Base-by-base conservation (phyloP, 2,113 vertebrate genomes). In the Pseudolaguvia tuberculata region DNA sequence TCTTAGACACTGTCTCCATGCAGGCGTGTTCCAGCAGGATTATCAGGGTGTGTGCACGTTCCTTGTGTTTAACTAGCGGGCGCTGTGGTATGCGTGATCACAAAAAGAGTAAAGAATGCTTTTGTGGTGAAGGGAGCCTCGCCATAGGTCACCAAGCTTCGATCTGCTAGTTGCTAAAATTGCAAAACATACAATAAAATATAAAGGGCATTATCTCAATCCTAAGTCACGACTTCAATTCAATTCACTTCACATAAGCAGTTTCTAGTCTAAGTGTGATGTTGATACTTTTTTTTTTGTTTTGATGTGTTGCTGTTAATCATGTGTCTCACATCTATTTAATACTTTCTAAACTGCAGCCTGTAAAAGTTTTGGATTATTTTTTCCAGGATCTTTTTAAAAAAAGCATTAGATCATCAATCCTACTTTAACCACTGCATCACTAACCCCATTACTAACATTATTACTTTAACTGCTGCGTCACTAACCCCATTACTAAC, bases 81-180 rank as follows among this genome's bases (percentile, higher is more conserved):
- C 45, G 65, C 76, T 77, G 77, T 5, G 10, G 78, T 75, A 77
- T 76, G 78, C 51, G 67, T 55, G 79, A 59, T 70, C 83, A 88
- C 76, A 62, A 73, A 80, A 79, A 50, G 70, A 62, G 72, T 61
- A 80, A 66, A 83, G 83, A 86, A 85, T 87, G 83, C 79, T 75
- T 76, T 87, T 86, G 84, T 86, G 81, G 77, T 29, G 70, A 70
- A 57, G 47, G 9, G 45, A 62, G 58, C 50, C 23, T 21, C 63
- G 79, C 78, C 57, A 83, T 80, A 78, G 76, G 51, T 71, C 84
- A 18, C 77, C 51, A 76, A 69, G 82, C 83, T 80, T 67, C 72
- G 56, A 45, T 20, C 18, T 20, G 72, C 45, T 7, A 6, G n/a
- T 48, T 59, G 17, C 11, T n/a, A 39, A 72, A 71, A 27, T 57